A percentile compares a stretch with the other conserved stretches of the same genome.
Evolutionary conservation across 2,888 invertebrate species (phyloP).

Genomic region (Lapara coniferarum): DNA sequence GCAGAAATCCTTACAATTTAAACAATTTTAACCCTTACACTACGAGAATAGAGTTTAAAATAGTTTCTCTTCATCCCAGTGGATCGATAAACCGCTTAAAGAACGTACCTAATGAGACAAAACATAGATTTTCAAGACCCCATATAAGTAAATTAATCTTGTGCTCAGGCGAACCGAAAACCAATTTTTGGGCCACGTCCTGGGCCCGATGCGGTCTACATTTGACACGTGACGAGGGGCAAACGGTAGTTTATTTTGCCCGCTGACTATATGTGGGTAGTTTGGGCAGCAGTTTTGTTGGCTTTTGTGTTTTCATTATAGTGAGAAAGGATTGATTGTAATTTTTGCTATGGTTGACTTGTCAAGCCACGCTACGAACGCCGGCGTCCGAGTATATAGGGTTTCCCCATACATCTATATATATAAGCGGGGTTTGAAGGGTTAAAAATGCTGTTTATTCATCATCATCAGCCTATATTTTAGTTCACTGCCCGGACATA

Average conservation of each 20-base stretch:
- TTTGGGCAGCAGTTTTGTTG: constrained; percentile 15
- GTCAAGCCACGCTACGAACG: too few species aligned
- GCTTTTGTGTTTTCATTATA: background rate
- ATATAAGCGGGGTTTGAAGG: too few species aligned
- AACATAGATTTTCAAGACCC: constrained; percentile 31
- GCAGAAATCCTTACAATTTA: background rate
- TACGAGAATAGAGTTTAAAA: background rate
- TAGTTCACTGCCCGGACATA: too few species aligned
- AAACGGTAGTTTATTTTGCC: constrained; percentile 49
- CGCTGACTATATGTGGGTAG: constrained; percentile 35
- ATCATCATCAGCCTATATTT: too few species aligned
- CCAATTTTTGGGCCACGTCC: constrained; percentile 62
- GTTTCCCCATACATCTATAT: too few species aligned
- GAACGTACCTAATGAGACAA: constrained; percentile 20
- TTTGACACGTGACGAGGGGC: constrained; percentile 65
- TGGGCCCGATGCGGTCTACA: constrained; percentile 48
- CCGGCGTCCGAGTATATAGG: too few species aligned
- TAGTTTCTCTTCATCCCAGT: background rate
- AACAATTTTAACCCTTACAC: background rate
- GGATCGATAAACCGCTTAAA: constrained; percentile 14
- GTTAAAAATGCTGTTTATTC: too few species aligned
- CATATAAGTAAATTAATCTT: constrained; percentile 63
- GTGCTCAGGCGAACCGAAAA: constrained; percentile 57
- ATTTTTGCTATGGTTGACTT: too few species aligned
- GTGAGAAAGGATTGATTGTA: too few species aligned